A percentile compares a stretch with the other conserved stretches of the same genome.
Conservation (phyloP, 1,140 invertebrate genomes). For the Drosophila neocordata region DNA sequence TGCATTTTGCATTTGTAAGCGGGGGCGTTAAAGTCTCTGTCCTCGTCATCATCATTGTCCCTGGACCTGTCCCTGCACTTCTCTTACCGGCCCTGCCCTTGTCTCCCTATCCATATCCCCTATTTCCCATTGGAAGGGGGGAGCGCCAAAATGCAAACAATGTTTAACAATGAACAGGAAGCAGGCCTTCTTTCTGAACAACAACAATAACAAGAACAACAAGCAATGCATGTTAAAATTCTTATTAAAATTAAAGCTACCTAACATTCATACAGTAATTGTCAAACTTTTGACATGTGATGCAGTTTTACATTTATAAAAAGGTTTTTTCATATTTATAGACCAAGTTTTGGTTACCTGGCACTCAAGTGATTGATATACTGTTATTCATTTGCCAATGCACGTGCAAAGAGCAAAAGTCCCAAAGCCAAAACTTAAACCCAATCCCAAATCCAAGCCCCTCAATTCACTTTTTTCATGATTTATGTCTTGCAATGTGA, state of each 20-base stretch:
- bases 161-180: conserved; percentile 27
- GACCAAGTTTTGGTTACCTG: background rate
- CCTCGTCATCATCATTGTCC: background rate
- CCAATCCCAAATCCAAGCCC: conserved; percentile 31
- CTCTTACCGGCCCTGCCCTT: too few species aligned
- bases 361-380: conserved; percentile 62
- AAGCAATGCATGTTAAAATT: background rate
- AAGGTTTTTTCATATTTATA: conserved; percentile 43
- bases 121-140: conserved; percentile 7
- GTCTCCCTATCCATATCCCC: background rate
- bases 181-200: conserved; percentile 4
- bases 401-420: conserved; percentile 54
- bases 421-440: background rate
- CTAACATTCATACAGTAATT: conserved; percentile 17
- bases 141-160: conserved; percentile 53
- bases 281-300: conserved; percentile 37
- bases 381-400: conserved; percentile 22
- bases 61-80: background rate
- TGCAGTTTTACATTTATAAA: conserved; percentile 56
- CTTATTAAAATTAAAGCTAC: conserved; percentile 25
- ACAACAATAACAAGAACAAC: background rate
- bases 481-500: conserved; percentile 59
- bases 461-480: conserved; percentile 41
- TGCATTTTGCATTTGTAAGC: conserved; percentile 63
- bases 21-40: conserved; percentile 30